Base-by-base conservation (phyloP, 2,797 vertebrate species). In the Anguilla anguilla region DNA sequence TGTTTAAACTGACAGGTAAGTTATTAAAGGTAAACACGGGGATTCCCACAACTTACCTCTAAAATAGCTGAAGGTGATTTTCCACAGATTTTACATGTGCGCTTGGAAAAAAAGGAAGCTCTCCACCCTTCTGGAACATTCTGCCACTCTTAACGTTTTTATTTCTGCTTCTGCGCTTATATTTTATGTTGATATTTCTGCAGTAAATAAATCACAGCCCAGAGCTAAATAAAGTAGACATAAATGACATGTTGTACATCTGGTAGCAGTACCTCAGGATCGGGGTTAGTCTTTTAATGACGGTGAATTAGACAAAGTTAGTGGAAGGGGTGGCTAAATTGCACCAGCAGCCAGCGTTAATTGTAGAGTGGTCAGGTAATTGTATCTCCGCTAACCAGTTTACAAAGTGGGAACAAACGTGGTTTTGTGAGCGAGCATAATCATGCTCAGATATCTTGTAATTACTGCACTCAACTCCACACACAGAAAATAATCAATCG, bases 341-440 rank as follows among this genome's bases (percentile, higher is more conserved):
- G 89, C 86, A 43, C 89, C 87, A 83, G 53, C 86, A 86, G 25
- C 53, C 86, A 90, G 17, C 25, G 88, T 91, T 94, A 92, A 95
- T 94, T 94, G 93, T 90, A 92, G 87, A 86, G 91, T 82, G 88
- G 91, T 88, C 91, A 87, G 81, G 87, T 91, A 92, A 93, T 89
- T 91, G 88, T 92, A 91, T 93, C 90, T 90, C 88, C 87, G 57
- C 61, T 90, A 89, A 94, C 86, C 91, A 89, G 83, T 90, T 88
- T 57, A 59, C 87, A 86, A 85, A 79, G 69, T 85, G 86, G 93
- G 90, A 87, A 86, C 89, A 87, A 87, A 19, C 49, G 74, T 64
- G 22, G 51, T 85, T 85, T 57, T 77, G 3, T 15, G 53, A 59
- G 90, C 87, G 90, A 91, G 83, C 82, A 74, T 72, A 87, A 84